A percentile compares a stretch with the other conserved stretches of the same genome.
Conservation (phyloP, 2,888 invertebrate species). For the Coronaproctus castanopsis region DNA sequence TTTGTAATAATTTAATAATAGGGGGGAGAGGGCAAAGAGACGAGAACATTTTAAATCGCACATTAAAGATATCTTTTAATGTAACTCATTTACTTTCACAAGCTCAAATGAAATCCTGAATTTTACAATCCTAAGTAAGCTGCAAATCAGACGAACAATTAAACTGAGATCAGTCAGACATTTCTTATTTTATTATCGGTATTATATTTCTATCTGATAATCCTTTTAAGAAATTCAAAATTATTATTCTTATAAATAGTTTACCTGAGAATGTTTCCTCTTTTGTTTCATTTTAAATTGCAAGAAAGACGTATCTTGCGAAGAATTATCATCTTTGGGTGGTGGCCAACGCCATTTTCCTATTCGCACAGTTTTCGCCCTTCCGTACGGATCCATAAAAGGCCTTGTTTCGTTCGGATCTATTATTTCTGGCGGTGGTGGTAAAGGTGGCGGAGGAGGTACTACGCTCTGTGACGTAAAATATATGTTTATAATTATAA, state of each 20-base stretch:
- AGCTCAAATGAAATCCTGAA: too few relatives aligned
- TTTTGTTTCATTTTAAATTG: constrained; percentile 74
- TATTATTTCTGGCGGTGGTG: constrained; percentile 57
- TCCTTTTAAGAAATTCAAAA: neutral
- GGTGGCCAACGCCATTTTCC: constrained; percentile 96
- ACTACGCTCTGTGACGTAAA: constrained; percentile 19
- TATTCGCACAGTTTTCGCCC: constrained; percentile 84
- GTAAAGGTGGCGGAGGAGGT: constrained; percentile 75
- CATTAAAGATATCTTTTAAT: too few relatives aligned
- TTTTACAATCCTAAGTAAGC: too few relatives aligned
- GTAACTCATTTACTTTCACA: too few relatives aligned
- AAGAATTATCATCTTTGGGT: constrained; percentile 44
- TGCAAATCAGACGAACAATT: too few relatives aligned
- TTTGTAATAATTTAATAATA: too few relatives aligned
- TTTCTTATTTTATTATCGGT: too few relatives aligned
- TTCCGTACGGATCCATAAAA: constrained; percentile 73
- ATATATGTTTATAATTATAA: neutral
- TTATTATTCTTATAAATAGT: neutral
- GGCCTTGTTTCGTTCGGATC: constrained; percentile 64
- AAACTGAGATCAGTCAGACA: too few relatives aligned
- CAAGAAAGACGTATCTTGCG: constrained; percentile 46
- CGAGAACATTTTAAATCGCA: too few relatives aligned
- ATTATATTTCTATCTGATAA: too few relatives aligned
- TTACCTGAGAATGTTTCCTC: constrained; percentile 43
- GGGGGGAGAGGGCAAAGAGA: too few relatives aligned